Evolutionary conservation across 2,888 invertebrate genomes (phyloP).

Genomic region (Apotomis turbidana): DNA sequence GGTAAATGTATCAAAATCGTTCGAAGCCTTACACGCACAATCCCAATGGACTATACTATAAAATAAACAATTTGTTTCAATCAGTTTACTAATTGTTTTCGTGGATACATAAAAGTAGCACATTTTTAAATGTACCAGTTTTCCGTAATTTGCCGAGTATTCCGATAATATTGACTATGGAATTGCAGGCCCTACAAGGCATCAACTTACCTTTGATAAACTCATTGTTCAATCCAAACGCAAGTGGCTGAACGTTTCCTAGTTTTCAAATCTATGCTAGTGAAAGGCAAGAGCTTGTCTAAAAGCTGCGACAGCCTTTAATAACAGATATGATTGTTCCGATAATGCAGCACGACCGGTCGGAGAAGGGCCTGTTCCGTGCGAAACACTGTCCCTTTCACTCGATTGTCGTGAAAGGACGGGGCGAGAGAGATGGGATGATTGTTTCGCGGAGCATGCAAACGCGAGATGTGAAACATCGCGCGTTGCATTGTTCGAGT

Average conservation of each 20-base stretch:
- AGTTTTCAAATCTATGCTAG: slow-evolving; percentile 32
- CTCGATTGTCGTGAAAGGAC: slow-evolving; percentile 1
- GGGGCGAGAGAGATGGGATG: slow-evolving; percentile 2
- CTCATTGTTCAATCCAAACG: no score
- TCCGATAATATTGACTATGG: no score
- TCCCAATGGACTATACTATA: no score
- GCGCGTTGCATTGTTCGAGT: slow-evolving; percentile 36
- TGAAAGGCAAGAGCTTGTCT: slow-evolving; percentile 35
- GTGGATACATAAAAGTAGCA: no score
- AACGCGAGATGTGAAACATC: slow-evolving; percentile 22
- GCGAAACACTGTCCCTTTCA: slow-evolving; percentile 15
- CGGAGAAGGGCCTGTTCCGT: slow-evolving; percentile 10
- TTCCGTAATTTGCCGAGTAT: no score
- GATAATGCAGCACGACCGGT: slow-evolving; percentile 35
- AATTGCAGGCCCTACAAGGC: no score
- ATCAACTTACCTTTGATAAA: no score
- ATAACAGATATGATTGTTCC: slow-evolving; percentile 39
- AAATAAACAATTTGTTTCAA: no score
- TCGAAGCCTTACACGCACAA: no score
- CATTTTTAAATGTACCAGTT: no score
- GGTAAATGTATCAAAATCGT: no score
- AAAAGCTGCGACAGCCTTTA: slow-evolving; percentile 40
- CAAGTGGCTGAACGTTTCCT: slow-evolving; percentile 3
- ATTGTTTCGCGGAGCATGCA: slow-evolving; percentile 14
- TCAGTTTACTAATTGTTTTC: no score